Base-by-base conservation (phyloP, 2,888 invertebrate species). In the Macrosiphum euphorbiae region DNA sequence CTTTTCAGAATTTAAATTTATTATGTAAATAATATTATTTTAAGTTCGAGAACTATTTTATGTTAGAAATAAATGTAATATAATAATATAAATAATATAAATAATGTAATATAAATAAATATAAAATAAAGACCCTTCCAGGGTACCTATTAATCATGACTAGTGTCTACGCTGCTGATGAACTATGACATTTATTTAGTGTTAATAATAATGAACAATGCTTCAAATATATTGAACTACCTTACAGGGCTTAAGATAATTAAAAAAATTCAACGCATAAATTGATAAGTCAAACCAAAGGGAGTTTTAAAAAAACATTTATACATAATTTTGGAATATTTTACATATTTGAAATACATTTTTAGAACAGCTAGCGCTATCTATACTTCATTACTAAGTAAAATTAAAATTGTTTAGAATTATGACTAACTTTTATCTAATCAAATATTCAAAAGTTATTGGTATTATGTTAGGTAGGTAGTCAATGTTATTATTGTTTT, bases 291-390 rank as follows among this genome's bases (percentile, higher is more conserved):
- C 44, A 26, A 86, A 86, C 8, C 2, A 47, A 26, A 16, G 20
- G 35, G 35, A 7, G 16, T 78, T 78, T n/a, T 16, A 28, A n/a
- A 28, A 85, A 85, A 47, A 86, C 41, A 86, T 44, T 24, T 13
- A 86, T 41, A 28, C 47, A 47, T 47, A 16, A 28, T 86, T 86
- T 52, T 20, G 35, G 5, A 58, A 16, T 41, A 47, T 86, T 58
- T 50, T 61, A 92, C 35, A 50, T 0, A 67, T 50, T 41, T 67
- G 3, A 8, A 28, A 26, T 78, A 11, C 5, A n/a, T 52, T 88
- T 86, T 67, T 10, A 5, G 24, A 92, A 92, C 28, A 24, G 0
- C 88, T 88, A 50, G 50, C 67, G 92, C 88, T 11, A 92, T 92
- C 92, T 92, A 87, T 13, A 47, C 26, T 20, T 8, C 35, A n/a